Conservation (phyloP, 2,888 invertebrate species). For the Antheraea assamensis region DNA sequence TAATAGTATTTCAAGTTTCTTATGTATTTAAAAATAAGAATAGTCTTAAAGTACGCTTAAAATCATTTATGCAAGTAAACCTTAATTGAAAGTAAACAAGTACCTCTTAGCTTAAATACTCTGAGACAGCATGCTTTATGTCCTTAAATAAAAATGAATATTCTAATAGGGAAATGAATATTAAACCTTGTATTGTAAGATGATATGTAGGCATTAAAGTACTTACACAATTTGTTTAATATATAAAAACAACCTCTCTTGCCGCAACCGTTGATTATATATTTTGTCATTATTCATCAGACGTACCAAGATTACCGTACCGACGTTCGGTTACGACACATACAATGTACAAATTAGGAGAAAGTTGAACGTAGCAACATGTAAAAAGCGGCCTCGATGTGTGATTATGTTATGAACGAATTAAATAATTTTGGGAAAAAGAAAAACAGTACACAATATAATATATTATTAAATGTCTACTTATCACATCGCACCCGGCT, state of each 20-base stretch:
- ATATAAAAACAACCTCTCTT: conserved; percentile 43
- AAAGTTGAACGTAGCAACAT: conserved; percentile 47
- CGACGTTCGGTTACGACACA: conserved; percentile 55
- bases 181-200: too few species aligned
- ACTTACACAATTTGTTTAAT: conserved; percentile 23
- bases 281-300: conserved; percentile 48
- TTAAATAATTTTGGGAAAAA: conserved; percentile 21
- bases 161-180: too few species aligned
- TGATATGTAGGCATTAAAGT: not conserved
- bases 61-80: not conserved
- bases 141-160: not conserved
- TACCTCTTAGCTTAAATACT: not conserved
- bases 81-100: not conserved
- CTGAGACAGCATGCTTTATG: not conserved
- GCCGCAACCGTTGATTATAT: conserved; percentile 45
- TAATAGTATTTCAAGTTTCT: too few species aligned
- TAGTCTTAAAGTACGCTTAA: too few species aligned
- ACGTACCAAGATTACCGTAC: conserved; percentile 58
- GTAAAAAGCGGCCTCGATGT: conserved; percentile 30
- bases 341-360: conserved; percentile 56
- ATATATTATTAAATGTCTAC: not conserved
- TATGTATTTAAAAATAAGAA: too few species aligned
- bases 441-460: not conserved
- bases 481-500: not conserved
- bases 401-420: conserved; percentile 15